Evolutionary conservation across 1,140 invertebrate genomes (phyloP), one percentile per base, ranked within the genome.

Genomic region (Parapsyche elsis): DNA sequence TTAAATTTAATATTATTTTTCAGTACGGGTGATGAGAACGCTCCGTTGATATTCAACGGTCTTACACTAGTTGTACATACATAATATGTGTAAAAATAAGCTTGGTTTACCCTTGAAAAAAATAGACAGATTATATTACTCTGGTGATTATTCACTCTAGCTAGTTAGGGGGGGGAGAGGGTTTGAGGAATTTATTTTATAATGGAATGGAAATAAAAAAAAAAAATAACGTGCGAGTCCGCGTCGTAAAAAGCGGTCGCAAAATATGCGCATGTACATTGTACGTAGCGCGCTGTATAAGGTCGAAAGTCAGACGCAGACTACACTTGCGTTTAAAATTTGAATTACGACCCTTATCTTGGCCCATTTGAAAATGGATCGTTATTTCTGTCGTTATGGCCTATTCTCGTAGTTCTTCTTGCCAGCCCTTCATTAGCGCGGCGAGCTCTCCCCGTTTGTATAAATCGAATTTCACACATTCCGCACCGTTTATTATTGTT

Each of bases 271-370:
- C 57, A 19, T 21, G 30, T 38, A 38, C 30, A 38, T n/a, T 12
- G 12, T 53, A 53, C 24, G 26, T 67, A 12, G 10, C 9, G 24
- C 24, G 64, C 24, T 26, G 57, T 67, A 67, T 67, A 67, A 67
- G 64, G 64, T 26, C 64, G 64, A 67, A 67, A 67, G 64, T 67
- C 64, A 67, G 64, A 5, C 64, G 64, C 64, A 67, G 64, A 67
- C 64, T 26, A 26, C 64, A 67, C 64, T 67, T 26, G 64, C 64
- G 64, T 67, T 67, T 67, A 67, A 67, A 67, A 67, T 67, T 67
- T 67, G 64, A 67, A 67, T 67, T 67, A 67, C 64, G 64, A n/a
- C 64, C 64, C 64, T 67, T 67, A 67, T 67, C 64, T 67, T 24
- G 64, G 64, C 64, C 64, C 64, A 67, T 67, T 67, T 67, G 64